Conservation (phyloP, 2,888 invertebrate species). For the Macrosoma leucophasiata region DNA sequence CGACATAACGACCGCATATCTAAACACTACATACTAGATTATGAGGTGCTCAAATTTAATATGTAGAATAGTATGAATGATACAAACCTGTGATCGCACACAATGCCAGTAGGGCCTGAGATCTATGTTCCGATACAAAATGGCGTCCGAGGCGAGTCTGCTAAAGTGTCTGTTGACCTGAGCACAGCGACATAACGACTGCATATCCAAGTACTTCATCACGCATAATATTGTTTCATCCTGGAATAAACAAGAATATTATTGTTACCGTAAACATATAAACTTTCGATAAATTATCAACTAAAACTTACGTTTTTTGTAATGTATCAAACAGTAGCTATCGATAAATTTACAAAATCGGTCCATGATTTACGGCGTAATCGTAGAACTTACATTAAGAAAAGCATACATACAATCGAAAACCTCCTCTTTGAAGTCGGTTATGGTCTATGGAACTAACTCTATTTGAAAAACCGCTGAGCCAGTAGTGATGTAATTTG, state of each 20-base stretch:
- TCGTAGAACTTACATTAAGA: too few species aligned
- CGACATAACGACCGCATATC: constrained; percentile 86
- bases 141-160: constrained; percentile 82
- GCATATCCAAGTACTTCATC: constrained; percentile 86
- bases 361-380: too few species aligned
- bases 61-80: neutral
- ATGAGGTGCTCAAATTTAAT: neutral
- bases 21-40: constrained; percentile 85
- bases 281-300: too few species aligned
- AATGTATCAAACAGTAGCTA: too few species aligned
- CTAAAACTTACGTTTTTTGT: too few species aligned
- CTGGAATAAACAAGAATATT: constrained; percentile 64
- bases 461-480: too few species aligned
- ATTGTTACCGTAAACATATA: too few species aligned
- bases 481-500: too few species aligned
- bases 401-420: too few species aligned
- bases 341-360: too few species aligned
- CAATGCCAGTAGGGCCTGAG: constrained; percentile 89
- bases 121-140: constrained; percentile 86
- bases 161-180: constrained; percentile 84
- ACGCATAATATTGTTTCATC: constrained; percentile 89
- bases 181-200: constrained; percentile 84
- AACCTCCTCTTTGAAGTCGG: too few species aligned
- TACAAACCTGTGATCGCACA: constrained; percentile 73
- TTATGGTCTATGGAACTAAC: too few species aligned